Percentiles rank a stretch among this genome's conserved stretches.
phyloP scores from a whole-genome alignment of 2,113 vertebrate species.

The Phaethon lepturus region DNA sequence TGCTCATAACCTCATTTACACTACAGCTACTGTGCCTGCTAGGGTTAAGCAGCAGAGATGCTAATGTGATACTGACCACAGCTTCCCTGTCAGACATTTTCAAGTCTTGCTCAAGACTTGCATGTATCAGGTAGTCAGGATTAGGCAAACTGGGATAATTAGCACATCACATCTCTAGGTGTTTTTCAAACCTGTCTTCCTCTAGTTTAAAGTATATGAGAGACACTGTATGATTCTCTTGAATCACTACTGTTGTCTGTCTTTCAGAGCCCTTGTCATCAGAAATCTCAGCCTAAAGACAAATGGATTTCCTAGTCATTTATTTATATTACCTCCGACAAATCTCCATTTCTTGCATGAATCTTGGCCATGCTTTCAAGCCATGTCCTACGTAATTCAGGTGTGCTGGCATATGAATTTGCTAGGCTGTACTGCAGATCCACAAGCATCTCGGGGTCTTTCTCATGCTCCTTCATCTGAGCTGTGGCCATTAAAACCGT shows the following conservation, averaged over 20 bases:
- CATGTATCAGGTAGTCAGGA: fast-evolving
- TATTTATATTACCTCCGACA: conserved; percentile 88
- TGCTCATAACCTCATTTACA: background rate
- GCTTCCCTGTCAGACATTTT: background rate
- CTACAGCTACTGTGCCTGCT: background rate
- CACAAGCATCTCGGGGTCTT: conserved; percentile 97
- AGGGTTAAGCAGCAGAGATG: background rate
- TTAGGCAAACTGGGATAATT: background rate
- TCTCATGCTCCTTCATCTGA: conserved; percentile 99
- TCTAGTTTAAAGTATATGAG: background rate
- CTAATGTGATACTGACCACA: background rate
- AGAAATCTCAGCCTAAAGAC: background rate
- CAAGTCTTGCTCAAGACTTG: background rate
- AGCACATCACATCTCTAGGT: background rate
- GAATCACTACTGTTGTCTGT: background rate
- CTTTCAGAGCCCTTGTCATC: background rate
- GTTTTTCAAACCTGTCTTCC: background rate
- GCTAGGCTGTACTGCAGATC: conserved; percentile 98
- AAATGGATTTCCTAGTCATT: background rate
- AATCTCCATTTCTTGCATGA: conserved; percentile 93
- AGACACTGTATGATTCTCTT: background rate
- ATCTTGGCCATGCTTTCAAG: conserved; percentile 99
- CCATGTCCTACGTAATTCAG: conserved; percentile 95
- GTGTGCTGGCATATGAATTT: conserved; percentile 97
- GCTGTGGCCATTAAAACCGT: conserved; percentile 98